Evolutionary conservation across 37 sponge, comb jelly and placozoan genomes (phyloP).

Genomic region (Amphimedon queenslandica): DNA sequence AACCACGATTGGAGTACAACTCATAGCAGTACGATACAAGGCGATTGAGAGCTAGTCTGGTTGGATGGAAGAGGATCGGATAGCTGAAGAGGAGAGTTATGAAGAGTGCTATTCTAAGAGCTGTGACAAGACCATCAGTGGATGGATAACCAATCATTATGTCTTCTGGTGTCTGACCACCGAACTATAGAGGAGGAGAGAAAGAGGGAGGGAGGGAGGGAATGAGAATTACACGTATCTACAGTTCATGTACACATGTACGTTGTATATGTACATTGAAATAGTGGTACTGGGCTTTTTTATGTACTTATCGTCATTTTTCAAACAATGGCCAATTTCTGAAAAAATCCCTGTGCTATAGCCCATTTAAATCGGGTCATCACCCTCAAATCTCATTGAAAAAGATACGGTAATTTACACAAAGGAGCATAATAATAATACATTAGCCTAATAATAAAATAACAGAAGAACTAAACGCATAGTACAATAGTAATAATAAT

Average conservation of each 20-base stretch:
- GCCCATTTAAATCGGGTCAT: too few species aligned
- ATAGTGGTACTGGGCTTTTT: too few species aligned
- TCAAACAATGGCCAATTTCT: neutral
- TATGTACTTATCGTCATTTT: neutral
- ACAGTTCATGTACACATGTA: neutral
- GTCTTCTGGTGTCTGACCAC: conserved; percentile 22
- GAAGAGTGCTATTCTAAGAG: conserved; percentile 55
- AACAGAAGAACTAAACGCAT: too few species aligned
- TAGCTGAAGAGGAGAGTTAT: conserved; percentile 59
- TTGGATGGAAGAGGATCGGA: conserved; percentile 76
- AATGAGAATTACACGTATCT: neutral
- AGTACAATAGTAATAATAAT: too few species aligned
- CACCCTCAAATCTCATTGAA: too few species aligned
- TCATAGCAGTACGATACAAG: neutral
- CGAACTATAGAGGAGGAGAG: conserved; percentile 38
- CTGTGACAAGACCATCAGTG: conserved; percentile 36
- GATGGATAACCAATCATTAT: conserved; percentile 44
- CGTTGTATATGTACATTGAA: neutral
- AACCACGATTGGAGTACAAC: too few species aligned
- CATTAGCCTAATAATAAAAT: too few species aligned
- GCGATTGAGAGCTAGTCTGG: conserved; percentile 39
- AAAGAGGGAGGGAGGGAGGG: neutral
- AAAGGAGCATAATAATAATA: too few species aligned
- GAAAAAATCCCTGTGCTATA: too few species aligned
- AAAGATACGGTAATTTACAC: too few species aligned